These are phyloP conservation scores for Torymus texanus DNA, from an alignment of 2,888 invertebrate species.

Conservation along the genomic window DNA sequence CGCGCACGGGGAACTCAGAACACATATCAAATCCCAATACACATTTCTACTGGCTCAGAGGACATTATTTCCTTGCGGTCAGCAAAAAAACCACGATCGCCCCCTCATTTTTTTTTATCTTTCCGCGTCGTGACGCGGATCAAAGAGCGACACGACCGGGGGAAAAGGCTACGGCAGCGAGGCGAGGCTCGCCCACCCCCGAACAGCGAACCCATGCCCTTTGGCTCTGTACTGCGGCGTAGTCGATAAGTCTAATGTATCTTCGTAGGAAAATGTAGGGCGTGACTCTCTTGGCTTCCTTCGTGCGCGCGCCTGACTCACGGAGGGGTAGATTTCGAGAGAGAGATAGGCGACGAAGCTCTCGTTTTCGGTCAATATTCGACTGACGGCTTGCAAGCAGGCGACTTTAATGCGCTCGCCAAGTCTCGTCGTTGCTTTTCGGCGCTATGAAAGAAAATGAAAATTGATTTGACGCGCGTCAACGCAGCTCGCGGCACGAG, in stretches of 20 bases:
- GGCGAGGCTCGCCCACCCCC: constrained; percentile 49
- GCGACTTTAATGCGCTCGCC: no score
- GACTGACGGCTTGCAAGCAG: not conserved
- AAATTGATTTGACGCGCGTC: constrained; percentile 45
- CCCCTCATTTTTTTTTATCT: constrained; percentile 22
- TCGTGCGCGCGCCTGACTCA: constrained; percentile 12
- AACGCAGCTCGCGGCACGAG: not conserved
- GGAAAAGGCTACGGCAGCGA: not conserved
- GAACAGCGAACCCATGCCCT: constrained; percentile 16
- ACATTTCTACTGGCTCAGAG: not conserved
- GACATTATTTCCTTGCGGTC: not conserved
- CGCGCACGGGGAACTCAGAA: not conserved
- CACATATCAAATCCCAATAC: not conserved
- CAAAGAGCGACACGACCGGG: constrained; percentile 28
- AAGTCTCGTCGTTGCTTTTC: not conserved
- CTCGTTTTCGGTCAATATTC: constrained; percentile 34
- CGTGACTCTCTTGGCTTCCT: constrained; percentile 56
- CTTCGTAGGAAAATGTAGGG: constrained; percentile 61
- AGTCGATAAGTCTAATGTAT: constrained; percentile 68
- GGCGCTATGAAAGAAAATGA: constrained; percentile 32
- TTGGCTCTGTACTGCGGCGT: constrained; percentile 41
- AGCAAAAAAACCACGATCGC: no score
- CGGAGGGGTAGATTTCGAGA: constrained; percentile 28
- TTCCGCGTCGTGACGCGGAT: constrained; percentile 23
- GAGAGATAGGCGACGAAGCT: constrained; percentile 8